phyloP scores from a whole-genome alignment of 2,888 invertebrate species.

The Hirtodrosophila confusa region DNA sequence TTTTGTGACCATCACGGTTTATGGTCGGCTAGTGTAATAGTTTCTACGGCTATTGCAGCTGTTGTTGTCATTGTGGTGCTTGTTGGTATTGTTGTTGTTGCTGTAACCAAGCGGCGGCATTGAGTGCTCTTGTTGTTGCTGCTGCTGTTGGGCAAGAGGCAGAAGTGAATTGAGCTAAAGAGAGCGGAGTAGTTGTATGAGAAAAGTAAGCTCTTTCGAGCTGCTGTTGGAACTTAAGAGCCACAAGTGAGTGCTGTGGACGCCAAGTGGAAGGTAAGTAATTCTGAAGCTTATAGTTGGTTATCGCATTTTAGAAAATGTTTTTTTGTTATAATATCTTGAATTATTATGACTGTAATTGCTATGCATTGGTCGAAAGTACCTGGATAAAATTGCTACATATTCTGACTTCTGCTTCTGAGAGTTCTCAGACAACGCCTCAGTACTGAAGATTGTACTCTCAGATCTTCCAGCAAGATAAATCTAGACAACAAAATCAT shows the following conservation, averaged over 20 bases:
- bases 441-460: no score
- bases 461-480: no score
- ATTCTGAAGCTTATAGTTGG: no score
- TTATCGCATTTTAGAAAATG: no score
- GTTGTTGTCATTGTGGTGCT: slow-evolving; percentile 49
- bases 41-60: slow-evolving; percentile 62
- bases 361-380: no score
- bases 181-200: slow-evolving; percentile 4
- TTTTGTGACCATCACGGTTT: slow-evolving; percentile 72
- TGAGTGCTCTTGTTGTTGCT: slow-evolving; percentile 45
- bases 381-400: no score
- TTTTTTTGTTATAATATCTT: no score
- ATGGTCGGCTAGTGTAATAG: slow-evolving; percentile 72
- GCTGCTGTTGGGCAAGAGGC: slow-evolving; percentile 46
- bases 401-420: no score
- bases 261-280: slow-evolving; percentile 18
- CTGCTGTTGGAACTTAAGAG: slow-evolving; percentile 38
- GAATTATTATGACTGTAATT: no score
- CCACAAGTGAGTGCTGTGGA: slow-evolving; percentile 11
- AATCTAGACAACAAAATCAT: no score
- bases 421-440: no score
- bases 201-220: background rate
- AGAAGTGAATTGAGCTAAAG: slow-evolving; percentile 11
- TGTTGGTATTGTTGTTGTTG: slow-evolving; percentile 33
- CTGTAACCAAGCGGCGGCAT: slow-evolving; percentile 65